Percentiles rank a stretch among this genome's conserved stretches.
These are phyloP conservation scores for Chirona hameri DNA, from an alignment of 2,888 invertebrate genomes.

Conservation along the genomic window DNA sequence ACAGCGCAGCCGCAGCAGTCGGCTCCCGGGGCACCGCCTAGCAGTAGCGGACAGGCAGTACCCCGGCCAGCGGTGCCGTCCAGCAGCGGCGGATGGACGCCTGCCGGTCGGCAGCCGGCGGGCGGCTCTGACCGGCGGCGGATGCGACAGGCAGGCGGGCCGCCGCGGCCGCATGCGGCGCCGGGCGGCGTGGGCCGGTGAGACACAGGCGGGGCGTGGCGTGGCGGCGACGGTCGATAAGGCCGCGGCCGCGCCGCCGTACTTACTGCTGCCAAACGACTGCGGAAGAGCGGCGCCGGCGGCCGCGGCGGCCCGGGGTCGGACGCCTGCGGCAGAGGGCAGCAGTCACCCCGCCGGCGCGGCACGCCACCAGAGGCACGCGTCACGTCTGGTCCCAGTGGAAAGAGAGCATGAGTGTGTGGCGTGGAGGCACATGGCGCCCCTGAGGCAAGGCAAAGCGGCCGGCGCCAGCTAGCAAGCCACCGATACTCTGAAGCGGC, in stretches of 20 bases:
- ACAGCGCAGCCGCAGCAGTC: too few species aligned
- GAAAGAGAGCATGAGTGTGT: not conserved
- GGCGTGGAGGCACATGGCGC: not conserved
- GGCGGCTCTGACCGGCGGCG: too few species aligned
- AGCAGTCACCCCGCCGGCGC: not conserved
- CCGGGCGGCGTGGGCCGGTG: not conserved
- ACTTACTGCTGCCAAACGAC: conserved; percentile 26
- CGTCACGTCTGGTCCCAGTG: not conserved
- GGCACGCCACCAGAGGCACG: not conserved
- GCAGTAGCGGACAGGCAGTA: too few species aligned
- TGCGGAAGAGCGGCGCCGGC: not conserved
- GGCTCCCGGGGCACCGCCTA: too few species aligned
- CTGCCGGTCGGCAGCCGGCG: too few species aligned
- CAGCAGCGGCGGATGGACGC: too few species aligned
- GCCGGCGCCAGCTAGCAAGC: not conserved
- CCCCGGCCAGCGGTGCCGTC: too few species aligned
- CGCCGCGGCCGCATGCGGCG: not conserved
- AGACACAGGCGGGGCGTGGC: not conserved
- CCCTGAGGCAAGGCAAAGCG: not conserved
- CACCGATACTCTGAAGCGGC: not conserved
- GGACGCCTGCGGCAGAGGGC: conserved; percentile 9
- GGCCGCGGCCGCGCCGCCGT: not conserved
- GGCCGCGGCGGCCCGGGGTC: not conserved
- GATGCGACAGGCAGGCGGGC: not conserved
- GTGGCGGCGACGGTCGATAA: not conserved